phyloP scores from a whole-genome alignment of 2,113 vertebrate genomes.

The Tringa solitaria region DNA sequence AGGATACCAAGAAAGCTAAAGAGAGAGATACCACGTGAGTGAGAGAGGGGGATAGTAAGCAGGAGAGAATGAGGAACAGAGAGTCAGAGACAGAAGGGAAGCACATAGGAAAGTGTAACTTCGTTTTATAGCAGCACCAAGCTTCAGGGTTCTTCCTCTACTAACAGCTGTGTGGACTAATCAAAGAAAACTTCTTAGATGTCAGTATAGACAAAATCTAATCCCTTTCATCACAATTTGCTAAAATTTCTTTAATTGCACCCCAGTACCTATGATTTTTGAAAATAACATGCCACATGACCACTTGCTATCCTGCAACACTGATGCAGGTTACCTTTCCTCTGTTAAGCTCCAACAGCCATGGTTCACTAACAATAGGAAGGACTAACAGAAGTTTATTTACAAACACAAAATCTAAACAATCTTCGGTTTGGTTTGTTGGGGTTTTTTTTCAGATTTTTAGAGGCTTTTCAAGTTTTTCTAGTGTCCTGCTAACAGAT shows the following conservation, averaged over 20 bases:
- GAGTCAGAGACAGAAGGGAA: not conserved
- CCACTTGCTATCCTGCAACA: not conserved
- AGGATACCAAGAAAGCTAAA: not conserved
- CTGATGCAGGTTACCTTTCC: not conserved
- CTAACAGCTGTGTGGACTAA: not conserved
- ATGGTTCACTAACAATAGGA: not conserved
- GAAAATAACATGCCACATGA: not conserved
- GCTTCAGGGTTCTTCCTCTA: not conserved
- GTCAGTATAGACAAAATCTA: not conserved
- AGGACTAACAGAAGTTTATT: not conserved
- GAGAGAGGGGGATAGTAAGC: not conserved
- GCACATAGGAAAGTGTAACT: not conserved
- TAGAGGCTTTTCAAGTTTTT: not conserved
- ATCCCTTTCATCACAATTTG: not conserved
- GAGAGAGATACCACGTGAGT: too few relatives aligned
- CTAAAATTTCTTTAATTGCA: not conserved
- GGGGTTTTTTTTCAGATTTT: not conserved
- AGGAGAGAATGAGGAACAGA: not conserved
- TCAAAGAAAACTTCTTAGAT: not conserved
- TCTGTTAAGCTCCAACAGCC: not conserved
- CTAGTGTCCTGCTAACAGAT: not conserved
- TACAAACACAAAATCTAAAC: not conserved
- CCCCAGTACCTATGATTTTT: not conserved
- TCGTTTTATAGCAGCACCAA: not conserved
- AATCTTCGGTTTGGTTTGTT: not conserved